Evolutionary conservation across 2,797 vertebrate species (phyloP).

Genomic region (Ceryle rudis): DNA sequence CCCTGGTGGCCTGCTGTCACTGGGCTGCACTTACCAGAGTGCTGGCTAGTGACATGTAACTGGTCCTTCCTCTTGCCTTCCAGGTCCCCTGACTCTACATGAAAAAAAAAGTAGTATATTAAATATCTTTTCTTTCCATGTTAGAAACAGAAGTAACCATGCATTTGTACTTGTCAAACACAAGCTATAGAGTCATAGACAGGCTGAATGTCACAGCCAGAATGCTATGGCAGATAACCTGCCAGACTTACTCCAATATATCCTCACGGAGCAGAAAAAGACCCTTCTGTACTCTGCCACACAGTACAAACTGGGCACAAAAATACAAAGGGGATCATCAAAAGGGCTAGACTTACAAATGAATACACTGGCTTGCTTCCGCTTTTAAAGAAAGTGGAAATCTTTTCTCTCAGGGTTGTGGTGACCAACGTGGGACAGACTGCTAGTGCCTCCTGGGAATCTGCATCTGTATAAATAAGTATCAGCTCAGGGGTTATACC

Average conservation of each 20-base stretch:
- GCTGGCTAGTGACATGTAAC: neutral
- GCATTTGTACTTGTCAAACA: neutral
- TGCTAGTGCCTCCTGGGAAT: neutral
- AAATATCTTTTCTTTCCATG: neutral
- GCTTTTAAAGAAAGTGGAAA: neutral
- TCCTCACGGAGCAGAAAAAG: neutral
- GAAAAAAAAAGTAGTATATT: neutral
- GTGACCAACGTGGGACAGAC: neutral
- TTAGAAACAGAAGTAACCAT: neutral
- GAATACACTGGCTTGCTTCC: neutral
- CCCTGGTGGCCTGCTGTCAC: fast-evolving
- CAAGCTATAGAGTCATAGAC: fast-evolving
- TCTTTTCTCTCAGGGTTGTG: neutral
- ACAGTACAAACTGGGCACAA: neutral
- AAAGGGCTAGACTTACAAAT: neutral
- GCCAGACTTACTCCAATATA: neutral
- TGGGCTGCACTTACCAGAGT: neutral
- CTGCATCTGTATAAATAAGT: neutral
- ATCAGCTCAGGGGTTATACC: neutral
- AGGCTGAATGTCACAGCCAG: neutral
- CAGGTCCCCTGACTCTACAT: neutral
- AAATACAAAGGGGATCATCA: neutral
- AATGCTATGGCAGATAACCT: neutral
- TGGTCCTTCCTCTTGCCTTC: neutral
- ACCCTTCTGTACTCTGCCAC: neutral